These are phyloP conservation scores for Hassar affinis DNA, from an alignment of 2,113 vertebrate species.

Conservation along the genomic window DNA sequence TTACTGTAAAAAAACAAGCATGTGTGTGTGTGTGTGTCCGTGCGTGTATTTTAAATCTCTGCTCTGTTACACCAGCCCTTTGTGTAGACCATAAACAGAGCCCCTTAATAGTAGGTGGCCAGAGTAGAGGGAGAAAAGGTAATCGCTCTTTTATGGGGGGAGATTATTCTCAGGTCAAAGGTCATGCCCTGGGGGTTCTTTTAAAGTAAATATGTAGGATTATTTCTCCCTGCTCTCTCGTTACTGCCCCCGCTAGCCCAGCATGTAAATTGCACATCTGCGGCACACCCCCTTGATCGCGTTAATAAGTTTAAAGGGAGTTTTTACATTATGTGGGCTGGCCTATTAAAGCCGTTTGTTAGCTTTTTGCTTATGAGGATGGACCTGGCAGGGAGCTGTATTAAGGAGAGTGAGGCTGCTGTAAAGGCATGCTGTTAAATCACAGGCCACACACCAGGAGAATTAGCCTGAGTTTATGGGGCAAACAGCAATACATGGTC, in stretches of 20 bases:
- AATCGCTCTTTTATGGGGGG: slow-evolving; percentile 76
- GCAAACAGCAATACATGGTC: slow-evolving; percentile 43
- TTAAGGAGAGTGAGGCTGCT: slow-evolving; percentile 57
- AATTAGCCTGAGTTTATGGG: slow-evolving; percentile 50
- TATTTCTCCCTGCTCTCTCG: slow-evolving; percentile 74
- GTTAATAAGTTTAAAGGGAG: slow-evolving; percentile 63
- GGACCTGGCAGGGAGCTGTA: slow-evolving; percentile 73
- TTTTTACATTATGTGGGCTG: slow-evolving; percentile 61
- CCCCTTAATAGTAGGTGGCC: slow-evolving; percentile 70
- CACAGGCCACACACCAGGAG: slow-evolving; percentile 46
- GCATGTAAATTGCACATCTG: slow-evolving; percentile 74
- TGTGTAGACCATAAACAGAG: slow-evolving; percentile 67
- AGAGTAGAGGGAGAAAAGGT: slow-evolving; percentile 66
- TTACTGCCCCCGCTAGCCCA: slow-evolving; percentile 76
- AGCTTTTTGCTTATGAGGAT: slow-evolving; percentile 78
- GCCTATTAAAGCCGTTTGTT: slow-evolving; percentile 83
- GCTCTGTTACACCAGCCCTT: slow-evolving; percentile 55
- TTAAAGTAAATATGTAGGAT: slow-evolving; percentile 80
- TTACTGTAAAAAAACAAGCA: slow-evolving; percentile 27
- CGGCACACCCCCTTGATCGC: slow-evolving; percentile 49
- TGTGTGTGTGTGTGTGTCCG: slow-evolving; percentile 26
- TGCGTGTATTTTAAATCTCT: slow-evolving; percentile 28
- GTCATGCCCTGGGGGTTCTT: slow-evolving; percentile 75
- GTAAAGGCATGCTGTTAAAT: slow-evolving; percentile 53
- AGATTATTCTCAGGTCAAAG: slow-evolving; percentile 78